Conservation (phyloP, 2,113 vertebrate genomes). For the Mastomys natalensis region DNA sequence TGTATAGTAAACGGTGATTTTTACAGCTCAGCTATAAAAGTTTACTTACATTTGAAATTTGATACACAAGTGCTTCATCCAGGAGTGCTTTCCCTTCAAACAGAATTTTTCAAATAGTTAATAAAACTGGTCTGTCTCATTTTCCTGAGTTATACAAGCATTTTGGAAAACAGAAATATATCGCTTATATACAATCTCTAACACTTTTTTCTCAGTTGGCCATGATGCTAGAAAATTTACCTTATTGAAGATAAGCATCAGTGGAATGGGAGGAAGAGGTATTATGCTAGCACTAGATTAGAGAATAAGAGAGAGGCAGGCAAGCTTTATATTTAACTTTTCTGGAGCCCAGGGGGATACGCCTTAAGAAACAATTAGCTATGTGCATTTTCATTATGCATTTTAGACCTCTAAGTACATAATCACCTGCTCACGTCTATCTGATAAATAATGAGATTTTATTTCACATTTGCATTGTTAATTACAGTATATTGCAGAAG, state of each 20-base stretch:
- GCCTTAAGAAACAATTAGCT: constrained; percentile 67
- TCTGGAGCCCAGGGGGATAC: constrained; percentile 38
- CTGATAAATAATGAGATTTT: constrained; percentile 80
- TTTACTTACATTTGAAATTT: constrained; percentile 87
- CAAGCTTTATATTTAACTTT: constrained; percentile 62
- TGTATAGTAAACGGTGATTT: constrained; percentile 86
- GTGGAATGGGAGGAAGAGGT: constrained; percentile 23
- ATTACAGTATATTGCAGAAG: constrained; percentile 68
- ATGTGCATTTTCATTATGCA: constrained; percentile 70
- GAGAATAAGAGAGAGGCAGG: not conserved
- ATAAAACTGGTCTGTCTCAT: constrained; percentile 84
- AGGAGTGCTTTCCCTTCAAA: constrained; percentile 84
- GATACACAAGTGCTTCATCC: constrained; percentile 84
- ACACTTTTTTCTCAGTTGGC: constrained; percentile 67
- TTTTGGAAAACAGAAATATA: constrained; percentile 84
- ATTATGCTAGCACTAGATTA: not conserved
- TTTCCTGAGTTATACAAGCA: constrained; percentile 82
- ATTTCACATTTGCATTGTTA: constrained; percentile 66
- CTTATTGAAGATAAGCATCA: constrained; percentile 50
- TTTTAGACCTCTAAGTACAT: constrained; percentile 77
- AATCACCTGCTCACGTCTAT: constrained; percentile 68
- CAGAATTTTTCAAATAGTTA: constrained; percentile 76
- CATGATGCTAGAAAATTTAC: constrained; percentile 67
- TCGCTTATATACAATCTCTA: constrained; percentile 74
- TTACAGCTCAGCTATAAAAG: constrained; percentile 87